Evolutionary conservation across 2,113 vertebrate species (phyloP).

Genomic region (Ondatra zibethicus): DNA sequence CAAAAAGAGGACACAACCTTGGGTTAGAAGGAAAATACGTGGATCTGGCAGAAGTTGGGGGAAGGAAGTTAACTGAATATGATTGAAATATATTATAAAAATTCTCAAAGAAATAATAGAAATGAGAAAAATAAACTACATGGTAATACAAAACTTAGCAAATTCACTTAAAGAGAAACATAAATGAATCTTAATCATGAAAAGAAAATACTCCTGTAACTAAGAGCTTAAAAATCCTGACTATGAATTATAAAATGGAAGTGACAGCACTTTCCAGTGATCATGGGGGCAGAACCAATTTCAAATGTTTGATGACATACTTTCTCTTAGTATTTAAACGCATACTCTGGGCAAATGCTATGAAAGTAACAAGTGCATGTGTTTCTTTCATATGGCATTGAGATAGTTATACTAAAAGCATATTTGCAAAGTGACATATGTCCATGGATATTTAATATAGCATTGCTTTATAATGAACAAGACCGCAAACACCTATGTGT

Average conservation of each 20-base stretch:
- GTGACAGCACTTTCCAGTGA: slow-evolving; percentile 8
- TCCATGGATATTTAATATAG: background rate
- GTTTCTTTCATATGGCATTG: background rate
- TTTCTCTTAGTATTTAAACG: background rate
- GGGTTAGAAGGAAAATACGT: background rate
- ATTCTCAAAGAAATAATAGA: background rate
- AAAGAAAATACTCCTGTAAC: background rate
- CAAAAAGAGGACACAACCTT: background rate
- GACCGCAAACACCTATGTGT: fast-evolving
- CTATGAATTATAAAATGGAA: background rate
- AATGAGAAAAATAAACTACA: background rate
- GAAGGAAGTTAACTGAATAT: background rate
- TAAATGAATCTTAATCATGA: background rate
- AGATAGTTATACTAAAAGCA: background rate
- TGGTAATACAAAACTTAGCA: background rate
- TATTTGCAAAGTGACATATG: background rate
- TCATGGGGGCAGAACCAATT: background rate
- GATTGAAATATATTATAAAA: background rate
- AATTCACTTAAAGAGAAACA: slow-evolving; percentile 28
- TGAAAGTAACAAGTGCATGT: background rate
- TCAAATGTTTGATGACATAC: slow-evolving; percentile 12
- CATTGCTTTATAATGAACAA: background rate
- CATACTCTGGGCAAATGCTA: background rate
- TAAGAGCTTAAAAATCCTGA: background rate
- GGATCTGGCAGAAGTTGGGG: too few relatives aligned